phyloP scores from a whole-genome alignment of 2,113 vertebrate species.

The Myxocyprinus asiaticus region DNA sequence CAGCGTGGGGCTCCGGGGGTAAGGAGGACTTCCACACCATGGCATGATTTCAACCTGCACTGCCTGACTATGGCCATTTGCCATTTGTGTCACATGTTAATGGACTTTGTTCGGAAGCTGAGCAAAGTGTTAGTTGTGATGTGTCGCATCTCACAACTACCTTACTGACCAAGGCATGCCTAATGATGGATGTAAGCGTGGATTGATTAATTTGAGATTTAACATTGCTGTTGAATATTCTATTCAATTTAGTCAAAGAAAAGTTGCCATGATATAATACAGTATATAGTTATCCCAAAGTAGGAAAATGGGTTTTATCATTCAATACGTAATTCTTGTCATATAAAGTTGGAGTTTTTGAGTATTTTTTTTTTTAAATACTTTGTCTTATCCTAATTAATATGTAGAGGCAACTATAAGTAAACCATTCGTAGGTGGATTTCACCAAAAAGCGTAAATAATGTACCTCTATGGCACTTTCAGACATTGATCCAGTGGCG shows the following conservation, averaged over 20 bases:
- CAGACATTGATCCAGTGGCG: too few relatives aligned
- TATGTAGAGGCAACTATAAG: too few relatives aligned
- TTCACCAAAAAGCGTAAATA: too few relatives aligned
- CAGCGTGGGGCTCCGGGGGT: slow-evolving; percentile 82
- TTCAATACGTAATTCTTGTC: too few relatives aligned
- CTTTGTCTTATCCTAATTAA: too few relatives aligned
- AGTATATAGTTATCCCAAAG: too few relatives aligned
- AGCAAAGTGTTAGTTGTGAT: slow-evolving; percentile 47
- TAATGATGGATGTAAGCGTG: not conserved
- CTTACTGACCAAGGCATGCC: slow-evolving; percentile 28
- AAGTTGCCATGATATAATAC: not conserved
- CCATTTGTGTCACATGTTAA: not conserved
- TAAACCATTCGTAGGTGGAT: too few relatives aligned
- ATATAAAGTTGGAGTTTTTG: too few relatives aligned
- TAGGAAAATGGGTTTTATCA: too few relatives aligned
- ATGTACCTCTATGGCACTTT: too few relatives aligned
- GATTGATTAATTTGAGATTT: slow-evolving; percentile 11
- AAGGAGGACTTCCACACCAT: slow-evolving; percentile 67
- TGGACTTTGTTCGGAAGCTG: slow-evolving; percentile 24
- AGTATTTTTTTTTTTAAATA: too few relatives aligned
- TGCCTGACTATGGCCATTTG: slow-evolving; percentile 32
- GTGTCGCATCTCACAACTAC: slow-evolving; percentile 31
- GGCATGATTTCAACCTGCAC: slow-evolving; percentile 43
- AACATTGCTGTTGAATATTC: slow-evolving; percentile 11
- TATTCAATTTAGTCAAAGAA: not conserved